These are phyloP conservation scores for Pseudomyrmex pallidus DNA, from an alignment of 1,140 invertebrate species.

Conservation along the genomic window DNA sequence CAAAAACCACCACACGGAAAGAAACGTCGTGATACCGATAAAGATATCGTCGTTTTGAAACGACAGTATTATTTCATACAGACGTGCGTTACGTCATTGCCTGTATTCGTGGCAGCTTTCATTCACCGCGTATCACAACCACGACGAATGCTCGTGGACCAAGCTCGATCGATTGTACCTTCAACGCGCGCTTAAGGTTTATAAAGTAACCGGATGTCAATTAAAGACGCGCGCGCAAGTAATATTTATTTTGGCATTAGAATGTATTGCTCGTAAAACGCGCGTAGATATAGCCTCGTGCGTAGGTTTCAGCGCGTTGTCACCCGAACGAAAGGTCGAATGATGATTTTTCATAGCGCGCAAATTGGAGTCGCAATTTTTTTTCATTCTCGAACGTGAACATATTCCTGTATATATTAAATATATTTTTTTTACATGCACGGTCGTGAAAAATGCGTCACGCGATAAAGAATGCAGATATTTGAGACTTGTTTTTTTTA, in stretches of 20 bases:
- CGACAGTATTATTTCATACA: not conserved
- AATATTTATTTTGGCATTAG: constrained; percentile 9
- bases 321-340: no score
- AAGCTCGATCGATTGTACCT: not conserved
- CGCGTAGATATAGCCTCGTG: no score
- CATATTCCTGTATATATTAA: no score
- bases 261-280: no score
- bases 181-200: not conserved
- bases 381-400: no score
- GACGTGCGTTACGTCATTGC: constrained; percentile 34
- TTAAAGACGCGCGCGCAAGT: not conserved
- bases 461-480: no score
- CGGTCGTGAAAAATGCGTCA: no score
- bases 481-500: no score
- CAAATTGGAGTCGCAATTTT: no score
- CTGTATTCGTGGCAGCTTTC: constrained; percentile 21
- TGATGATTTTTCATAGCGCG: no score
- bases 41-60: not conserved
- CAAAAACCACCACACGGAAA: not conserved
- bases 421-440: no score
- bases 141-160: not conserved
- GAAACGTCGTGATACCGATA: constrained; percentile 31
- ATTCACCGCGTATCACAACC: constrained; percentile 14
- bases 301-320: no score
- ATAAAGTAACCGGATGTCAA: constrained; percentile 19